A percentile compares a stretch with the other conserved stretches of the same genome.
These are phyloP conservation scores for Gastrophryne carolinensis DNA, from an alignment of 2,797 vertebrate species.

Conservation along the genomic window DNA sequence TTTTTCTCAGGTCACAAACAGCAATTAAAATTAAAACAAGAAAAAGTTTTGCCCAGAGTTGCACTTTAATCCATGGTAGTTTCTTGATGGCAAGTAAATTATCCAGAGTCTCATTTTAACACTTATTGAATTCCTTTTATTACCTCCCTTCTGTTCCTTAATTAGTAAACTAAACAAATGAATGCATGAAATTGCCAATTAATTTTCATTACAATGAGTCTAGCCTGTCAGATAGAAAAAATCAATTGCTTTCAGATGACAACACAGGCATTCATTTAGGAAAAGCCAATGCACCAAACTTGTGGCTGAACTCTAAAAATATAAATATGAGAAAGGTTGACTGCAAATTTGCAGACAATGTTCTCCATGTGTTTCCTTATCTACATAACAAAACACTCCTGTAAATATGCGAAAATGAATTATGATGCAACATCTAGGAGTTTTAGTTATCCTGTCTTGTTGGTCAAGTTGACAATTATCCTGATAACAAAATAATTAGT, in stretches of 20 bases:
- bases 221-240: constrained; percentile 1
- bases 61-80: no score
- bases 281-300: not conserved
- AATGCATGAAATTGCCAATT: constrained; percentile 5
- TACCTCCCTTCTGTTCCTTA: constrained; percentile 1
- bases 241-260: constrained; percentile 23
- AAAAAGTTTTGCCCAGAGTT: no score
- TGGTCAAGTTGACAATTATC: no score
- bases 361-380: not conserved
- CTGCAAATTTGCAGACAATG: not conserved
- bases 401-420: not conserved
- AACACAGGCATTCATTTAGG: constrained; percentile 13
- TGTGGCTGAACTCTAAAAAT: constrained; percentile 12
- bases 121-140: not conserved
- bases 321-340: not conserved
- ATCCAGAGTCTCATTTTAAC: not conserved
- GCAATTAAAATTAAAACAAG: no score
- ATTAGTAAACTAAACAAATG: constrained; percentile 5
- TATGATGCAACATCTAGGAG: no score
- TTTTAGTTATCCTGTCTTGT: no score
- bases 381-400: constrained; percentile 18
- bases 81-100: not conserved
- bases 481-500: no score
- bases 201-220: constrained; percentile 12
- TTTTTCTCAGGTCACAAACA: no score